These are phyloP conservation scores for Lochmaea capreae DNA, from an alignment of 2,888 invertebrate genomes.

Conservation along the genomic window DNA sequence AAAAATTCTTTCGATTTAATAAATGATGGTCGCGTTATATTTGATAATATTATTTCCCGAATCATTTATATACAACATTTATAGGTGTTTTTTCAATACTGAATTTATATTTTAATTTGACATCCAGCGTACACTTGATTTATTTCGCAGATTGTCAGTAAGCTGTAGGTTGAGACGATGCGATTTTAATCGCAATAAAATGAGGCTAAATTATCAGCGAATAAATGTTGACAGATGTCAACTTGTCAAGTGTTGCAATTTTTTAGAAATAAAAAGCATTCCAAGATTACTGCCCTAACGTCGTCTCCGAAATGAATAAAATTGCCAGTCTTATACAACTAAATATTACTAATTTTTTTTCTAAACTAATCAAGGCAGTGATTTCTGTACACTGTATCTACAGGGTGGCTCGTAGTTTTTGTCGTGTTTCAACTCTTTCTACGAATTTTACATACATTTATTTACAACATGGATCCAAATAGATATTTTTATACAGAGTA, in stretches of 20 bases:
- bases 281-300: constrained; percentile 22
- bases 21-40: too few relatives aligned
- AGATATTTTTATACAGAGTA: constrained; percentile 36
- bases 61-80: too few relatives aligned
- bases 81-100: too few relatives aligned
- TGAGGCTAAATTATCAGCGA: too few relatives aligned
- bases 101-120: too few relatives aligned
- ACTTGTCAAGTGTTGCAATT: background rate
- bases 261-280: constrained; percentile 6
- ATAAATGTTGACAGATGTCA: too few relatives aligned
- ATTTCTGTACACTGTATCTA: constrained; percentile 57
- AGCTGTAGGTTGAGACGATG: too few relatives aligned
- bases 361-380: constrained; percentile 57
- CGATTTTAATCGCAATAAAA: too few relatives aligned
- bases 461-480: constrained; percentile 35
- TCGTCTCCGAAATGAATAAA: constrained; percentile 36
- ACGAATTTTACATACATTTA: constrained; percentile 34
- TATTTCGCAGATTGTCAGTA: too few relatives aligned
- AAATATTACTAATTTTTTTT: constrained; percentile 51
- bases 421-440: constrained; percentile 28
- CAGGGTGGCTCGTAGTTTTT: constrained; percentile 48
- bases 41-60: too few relatives aligned
- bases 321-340: constrained; percentile 59
- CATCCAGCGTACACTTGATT: too few relatives aligned
- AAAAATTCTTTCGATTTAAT: too few relatives aligned